phyloP scores from a whole-genome alignment of 2,888 invertebrate genomes.

The Coecobrya sp. region DNA sequence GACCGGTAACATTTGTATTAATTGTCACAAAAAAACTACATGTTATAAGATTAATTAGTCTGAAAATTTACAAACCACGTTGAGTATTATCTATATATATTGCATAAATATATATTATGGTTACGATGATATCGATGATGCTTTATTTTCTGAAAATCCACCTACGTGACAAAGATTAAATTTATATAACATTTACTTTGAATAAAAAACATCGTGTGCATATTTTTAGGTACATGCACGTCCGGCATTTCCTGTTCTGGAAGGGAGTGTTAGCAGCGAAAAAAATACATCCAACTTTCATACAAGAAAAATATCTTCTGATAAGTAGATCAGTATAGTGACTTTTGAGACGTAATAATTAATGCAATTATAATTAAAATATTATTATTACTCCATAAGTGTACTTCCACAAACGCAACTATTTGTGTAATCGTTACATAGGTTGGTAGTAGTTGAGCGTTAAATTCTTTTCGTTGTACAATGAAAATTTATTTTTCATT shows the following conservation, averaged over 20 bases:
- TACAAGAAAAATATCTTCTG: conserved; percentile 21
- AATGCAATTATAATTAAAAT: conserved; percentile 58
- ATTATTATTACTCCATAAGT: conserved; percentile 76
- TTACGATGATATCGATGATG: conserved; percentile 31
- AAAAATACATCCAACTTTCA: conserved; percentile 32
- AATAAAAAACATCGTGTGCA: conserved; percentile 7
- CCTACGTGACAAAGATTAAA: conserved; percentile 14
- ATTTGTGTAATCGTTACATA: conserved; percentile 19
- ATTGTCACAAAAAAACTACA: conserved; percentile 47
- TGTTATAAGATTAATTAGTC: conserved; percentile 65
- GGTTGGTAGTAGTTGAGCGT: background rate
- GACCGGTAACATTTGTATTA: conserved; percentile 63
- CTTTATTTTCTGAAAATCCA: conserved; percentile 67
- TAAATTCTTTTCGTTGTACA: background rate
- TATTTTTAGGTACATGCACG: conserved; percentile 7
- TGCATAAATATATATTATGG: conserved; percentile 36
- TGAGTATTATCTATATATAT: conserved; percentile 74
- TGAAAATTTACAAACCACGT: conserved; percentile 79
- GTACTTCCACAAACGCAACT: conserved; percentile 74
- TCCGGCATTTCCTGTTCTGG: background rate
- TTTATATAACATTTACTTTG: background rate
- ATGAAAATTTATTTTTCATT: conserved; percentile 60
- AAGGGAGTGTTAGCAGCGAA: background rate
- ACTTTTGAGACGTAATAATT: conserved; percentile 14
- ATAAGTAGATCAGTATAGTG: background rate